These are phyloP conservation scores for Siderastrea radians DNA, from an alignment of 92 coral and sea anemone species.

Conservation along the genomic window DNA sequence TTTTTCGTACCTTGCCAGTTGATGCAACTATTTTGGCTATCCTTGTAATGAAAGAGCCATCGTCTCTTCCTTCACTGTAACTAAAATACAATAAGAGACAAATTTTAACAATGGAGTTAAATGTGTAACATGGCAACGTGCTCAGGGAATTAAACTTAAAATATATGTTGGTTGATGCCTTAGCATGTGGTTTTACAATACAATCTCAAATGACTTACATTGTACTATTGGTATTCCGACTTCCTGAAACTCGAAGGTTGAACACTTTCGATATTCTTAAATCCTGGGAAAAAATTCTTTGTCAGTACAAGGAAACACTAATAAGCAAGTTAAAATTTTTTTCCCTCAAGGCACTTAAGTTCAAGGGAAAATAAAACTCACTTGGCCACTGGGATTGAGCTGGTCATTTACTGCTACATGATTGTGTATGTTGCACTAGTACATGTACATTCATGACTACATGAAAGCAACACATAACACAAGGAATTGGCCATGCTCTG, in stretches of 20 bases:
- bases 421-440: too few relatives aligned
- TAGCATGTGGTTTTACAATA: too few relatives aligned
- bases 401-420: too few relatives aligned
- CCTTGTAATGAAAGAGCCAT: slow-evolving; percentile 85
- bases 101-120: background rate
- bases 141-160: too few relatives aligned
- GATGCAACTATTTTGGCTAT: slow-evolving; percentile 91
- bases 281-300: slow-evolving; percentile 58
- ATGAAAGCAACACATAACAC: background rate
- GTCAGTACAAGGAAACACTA: background rate
- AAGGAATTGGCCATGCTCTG: too few relatives aligned
- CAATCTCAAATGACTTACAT: slow-evolving; percentile 40
- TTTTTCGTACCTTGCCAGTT: slow-evolving; percentile 82
- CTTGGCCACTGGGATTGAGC: too few relatives aligned
- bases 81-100: slow-evolving; percentile 19
- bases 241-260: slow-evolving; percentile 79
- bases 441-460: background rate
- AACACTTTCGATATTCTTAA: slow-evolving; percentile 93
- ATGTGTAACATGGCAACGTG: too few relatives aligned
- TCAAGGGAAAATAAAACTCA: too few relatives aligned
- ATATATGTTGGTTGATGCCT: too few relatives aligned
- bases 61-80: slow-evolving; percentile 93
- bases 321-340: too few relatives aligned
- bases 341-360: too few relatives aligned
- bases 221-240: slow-evolving; percentile 62